Conservation (phyloP, 2,888 invertebrate species). For the Embidobia sp. region DNA sequence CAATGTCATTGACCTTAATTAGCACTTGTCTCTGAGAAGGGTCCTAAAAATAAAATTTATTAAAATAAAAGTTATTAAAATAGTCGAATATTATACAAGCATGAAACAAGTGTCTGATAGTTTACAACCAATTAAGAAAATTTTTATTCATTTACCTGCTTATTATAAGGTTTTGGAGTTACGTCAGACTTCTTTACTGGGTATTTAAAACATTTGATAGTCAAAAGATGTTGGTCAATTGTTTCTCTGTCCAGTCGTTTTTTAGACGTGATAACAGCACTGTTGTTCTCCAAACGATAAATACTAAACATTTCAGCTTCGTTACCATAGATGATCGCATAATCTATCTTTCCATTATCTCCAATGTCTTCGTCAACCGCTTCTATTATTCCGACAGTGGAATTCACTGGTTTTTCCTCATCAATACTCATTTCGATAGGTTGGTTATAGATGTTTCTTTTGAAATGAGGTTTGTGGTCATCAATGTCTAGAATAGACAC, state of each 20-base stretch:
- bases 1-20: conserved; percentile 86
- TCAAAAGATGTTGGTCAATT: conserved; percentile 84
- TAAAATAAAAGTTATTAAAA: conserved; percentile 75
- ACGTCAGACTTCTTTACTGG: conserved; percentile 73
- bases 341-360: conserved; percentile 89
- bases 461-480: conserved; percentile 89
- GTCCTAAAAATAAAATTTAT: conserved; percentile 82
- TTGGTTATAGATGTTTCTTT: conserved; percentile 85
- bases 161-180: conserved; percentile 84
- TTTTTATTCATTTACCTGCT: too few species aligned
- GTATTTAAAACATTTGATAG: conserved; percentile 87
- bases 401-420: conserved; percentile 87
- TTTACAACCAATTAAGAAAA: too few species aligned
- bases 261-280: conserved; percentile 84
- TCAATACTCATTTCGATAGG: conserved; percentile 85
- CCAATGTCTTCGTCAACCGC: conserved; percentile 89
- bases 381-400: conserved; percentile 86
- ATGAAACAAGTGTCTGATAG: too few species aligned
- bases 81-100: too few species aligned
- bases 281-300: conserved; percentile 85
- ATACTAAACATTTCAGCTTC: conserved; percentile 85
- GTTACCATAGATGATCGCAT: conserved; percentile 88
- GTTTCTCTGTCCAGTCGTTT: conserved; percentile 87
- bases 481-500: conserved; percentile 89
- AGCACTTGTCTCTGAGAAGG: conserved; percentile 86